phyloP scores from a whole-genome alignment of 2,113 vertebrate species.

The Lepisosteus osseus region DNA sequence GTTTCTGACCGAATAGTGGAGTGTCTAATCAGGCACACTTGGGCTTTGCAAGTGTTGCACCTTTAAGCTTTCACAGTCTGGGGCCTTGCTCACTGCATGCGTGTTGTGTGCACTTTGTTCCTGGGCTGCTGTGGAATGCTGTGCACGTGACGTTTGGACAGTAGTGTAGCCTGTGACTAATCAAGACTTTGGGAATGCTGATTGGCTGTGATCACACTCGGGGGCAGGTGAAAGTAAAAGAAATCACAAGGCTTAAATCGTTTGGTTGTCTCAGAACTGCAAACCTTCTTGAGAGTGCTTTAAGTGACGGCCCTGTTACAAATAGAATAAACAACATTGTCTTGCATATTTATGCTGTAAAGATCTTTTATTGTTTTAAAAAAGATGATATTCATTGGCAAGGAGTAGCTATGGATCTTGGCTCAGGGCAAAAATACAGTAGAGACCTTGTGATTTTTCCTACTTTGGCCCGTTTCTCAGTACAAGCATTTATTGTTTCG shows the following conservation, averaged over 20 bases:
- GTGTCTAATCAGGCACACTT: not conserved
- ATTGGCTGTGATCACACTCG: not conserved
- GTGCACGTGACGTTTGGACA: slow-evolving; percentile 12
- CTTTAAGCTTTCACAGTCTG: slow-evolving; percentile 17
- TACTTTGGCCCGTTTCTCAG: no score
- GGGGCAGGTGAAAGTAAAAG: slow-evolving; percentile 8
- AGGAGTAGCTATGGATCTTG: no score
- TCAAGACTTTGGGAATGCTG: not conserved
- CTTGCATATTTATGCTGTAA: no score
- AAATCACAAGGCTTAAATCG: not conserved
- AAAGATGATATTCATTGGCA: no score
- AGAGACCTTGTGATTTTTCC: no score
- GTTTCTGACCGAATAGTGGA: slow-evolving; percentile 16
- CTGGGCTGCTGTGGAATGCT: slow-evolving; percentile 28
- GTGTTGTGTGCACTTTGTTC: slow-evolving; percentile 2
- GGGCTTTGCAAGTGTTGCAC: slow-evolving; percentile 15
- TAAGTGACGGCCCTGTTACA: no score
- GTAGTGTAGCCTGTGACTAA: slow-evolving; percentile 16
- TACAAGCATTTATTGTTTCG: not conserved
- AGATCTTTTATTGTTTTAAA: no score
- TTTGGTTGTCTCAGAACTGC: no score
- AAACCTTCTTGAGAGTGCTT: no score
- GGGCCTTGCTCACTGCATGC: slow-evolving; percentile 47
- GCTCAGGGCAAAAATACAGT: no score
- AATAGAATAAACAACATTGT: no score